Base-by-base conservation (phyloP, 2,888 invertebrate species). In the Leucania comma region DNA sequence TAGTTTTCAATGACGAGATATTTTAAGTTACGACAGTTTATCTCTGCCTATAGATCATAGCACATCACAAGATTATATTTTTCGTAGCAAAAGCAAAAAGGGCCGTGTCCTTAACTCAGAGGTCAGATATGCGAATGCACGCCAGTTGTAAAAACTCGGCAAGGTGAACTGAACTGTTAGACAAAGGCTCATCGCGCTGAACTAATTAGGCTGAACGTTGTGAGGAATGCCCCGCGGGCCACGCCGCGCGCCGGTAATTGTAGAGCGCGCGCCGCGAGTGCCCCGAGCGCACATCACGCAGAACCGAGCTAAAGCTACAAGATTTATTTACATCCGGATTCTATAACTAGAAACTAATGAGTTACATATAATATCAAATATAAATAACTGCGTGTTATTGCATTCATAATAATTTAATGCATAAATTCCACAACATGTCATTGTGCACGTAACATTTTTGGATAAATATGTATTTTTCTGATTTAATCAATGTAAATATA, bases 311-410 rank as follows among this genome's bases (percentile, higher is more conserved):
- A 91, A 90, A 89, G 89, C 89, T 81, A 86, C 84, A 83, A 92
- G 89, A 92, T 93, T 93, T 93, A 93, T 93, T 92, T 90, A 94
- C 93, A 94, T 94, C 94, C 94, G 95, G 93, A 94, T 93, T 93
- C 91, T 93, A 87, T 85, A 82, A 83, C 79, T 77, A 82, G 80
- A 80, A 84, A 81, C 73, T 71, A 81, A 83, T 83, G 75, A 72
- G 62, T 75, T 69, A 74, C 68, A 75, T 79, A 75, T 61, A 59
- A 75, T 57, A 63, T 22, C 12, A 46, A 74, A 66, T 58, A 64
- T 75, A 53, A 78, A 80, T 67, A 69, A 51, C 54, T 38, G 24
- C 26, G 17, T 69, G n/a, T 65, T 65, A 51, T 68, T 63, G 53
- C 50, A 63, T 51, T 62, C 46, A 35, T 42, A 29, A 57, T 61